A percentile compares a stretch with the other conserved stretches of the same genome.
These are phyloP conservation scores for Aleiodes testaceus DNA, from an alignment of 2,888 invertebrate species.

Conservation along the genomic window DNA sequence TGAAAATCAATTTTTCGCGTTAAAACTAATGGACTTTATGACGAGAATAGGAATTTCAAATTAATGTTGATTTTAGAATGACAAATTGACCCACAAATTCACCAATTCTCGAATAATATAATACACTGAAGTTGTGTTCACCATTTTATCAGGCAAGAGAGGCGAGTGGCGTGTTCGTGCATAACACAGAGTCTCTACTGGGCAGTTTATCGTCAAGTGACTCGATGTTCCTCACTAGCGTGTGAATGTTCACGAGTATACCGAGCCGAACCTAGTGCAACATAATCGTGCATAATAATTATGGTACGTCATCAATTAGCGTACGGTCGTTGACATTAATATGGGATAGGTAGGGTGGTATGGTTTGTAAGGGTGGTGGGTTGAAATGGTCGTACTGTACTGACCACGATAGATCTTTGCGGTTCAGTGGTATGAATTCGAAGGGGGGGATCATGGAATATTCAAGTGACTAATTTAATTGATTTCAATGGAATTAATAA, in stretches of 20 bases:
- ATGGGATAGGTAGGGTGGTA: conserved; percentile 43
- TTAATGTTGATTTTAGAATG: conserved; percentile 18
- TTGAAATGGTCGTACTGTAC: neutral
- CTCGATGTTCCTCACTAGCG: conserved; percentile 59
- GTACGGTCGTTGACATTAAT: conserved; percentile 66
- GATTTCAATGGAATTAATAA: conserved; percentile 23
- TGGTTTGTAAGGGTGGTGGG: conserved; percentile 30
- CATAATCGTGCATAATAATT: conserved; percentile 70
- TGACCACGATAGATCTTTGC: conserved; percentile 42
- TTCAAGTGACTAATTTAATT: conserved; percentile 25
- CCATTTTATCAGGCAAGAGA: neutral
- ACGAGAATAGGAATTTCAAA: neutral
- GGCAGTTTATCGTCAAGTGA: conserved; percentile 61
- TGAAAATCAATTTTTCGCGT: too few species aligned
- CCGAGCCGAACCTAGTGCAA: conserved; percentile 51
- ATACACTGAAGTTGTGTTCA: conserved; percentile 18
- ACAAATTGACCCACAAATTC: conserved; percentile 13
- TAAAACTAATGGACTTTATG: too few species aligned
- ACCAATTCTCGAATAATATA: conserved; percentile 20
- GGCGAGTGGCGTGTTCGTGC: conserved; percentile 37
- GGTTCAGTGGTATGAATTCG: conserved; percentile 32
- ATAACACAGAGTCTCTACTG: conserved; percentile 44
- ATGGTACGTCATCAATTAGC: conserved; percentile 69
- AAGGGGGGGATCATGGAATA: conserved; percentile 30
- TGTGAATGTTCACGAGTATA: conserved; percentile 47